A percentile compares a stretch with the other conserved stretches of the same genome.
These are phyloP conservation scores for Trichoplax adhaerens DNA, from an alignment of 37 sponge, comb jelly and placozoan genomes.

Conservation along the genomic window DNA sequence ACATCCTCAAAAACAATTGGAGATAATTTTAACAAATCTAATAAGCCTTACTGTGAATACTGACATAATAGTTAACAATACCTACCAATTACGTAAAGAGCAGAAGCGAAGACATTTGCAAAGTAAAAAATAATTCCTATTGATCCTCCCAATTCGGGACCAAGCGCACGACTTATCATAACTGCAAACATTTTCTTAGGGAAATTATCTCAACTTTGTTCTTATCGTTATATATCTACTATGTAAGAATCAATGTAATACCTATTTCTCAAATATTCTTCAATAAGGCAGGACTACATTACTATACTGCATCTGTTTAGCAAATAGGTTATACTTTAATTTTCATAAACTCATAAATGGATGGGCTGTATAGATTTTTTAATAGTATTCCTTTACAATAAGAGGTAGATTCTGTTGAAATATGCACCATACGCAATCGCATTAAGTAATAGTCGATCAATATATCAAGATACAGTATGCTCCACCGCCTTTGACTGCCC, in stretches of 20 bases:
- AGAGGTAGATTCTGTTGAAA: not conserved
- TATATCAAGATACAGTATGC: conserved; percentile 62
- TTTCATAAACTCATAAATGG: too few relatives aligned
- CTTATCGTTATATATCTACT: too few relatives aligned
- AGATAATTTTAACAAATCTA: not conserved
- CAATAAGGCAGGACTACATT: too few relatives aligned
- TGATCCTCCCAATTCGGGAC: conserved; percentile 97
- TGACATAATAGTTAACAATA: conserved; percentile 1
- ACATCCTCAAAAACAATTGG: not conserved
- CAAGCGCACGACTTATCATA: conserved; percentile 85
- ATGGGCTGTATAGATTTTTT: too few relatives aligned
- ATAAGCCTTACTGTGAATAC: not conserved
- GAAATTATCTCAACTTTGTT: too few relatives aligned
- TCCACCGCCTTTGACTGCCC: conserved; percentile 85
- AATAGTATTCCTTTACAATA: too few relatives aligned
- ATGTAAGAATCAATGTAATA: too few relatives aligned
- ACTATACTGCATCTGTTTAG: too few relatives aligned
- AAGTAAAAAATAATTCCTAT: conserved; percentile 92
- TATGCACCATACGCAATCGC: not conserved
- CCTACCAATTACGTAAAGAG: conserved; percentile 67
- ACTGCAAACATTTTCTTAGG: conserved; percentile 15
- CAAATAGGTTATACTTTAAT: too few relatives aligned
- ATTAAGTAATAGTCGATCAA: conserved; percentile 4
- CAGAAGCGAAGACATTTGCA: conserved; percentile 90
- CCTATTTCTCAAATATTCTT: too few relatives aligned